Percentiles rank a stretch among this genome's conserved stretches.
Conservation (phyloP, 2,888 invertebrate species). For the Drosophila conformis region DNA sequence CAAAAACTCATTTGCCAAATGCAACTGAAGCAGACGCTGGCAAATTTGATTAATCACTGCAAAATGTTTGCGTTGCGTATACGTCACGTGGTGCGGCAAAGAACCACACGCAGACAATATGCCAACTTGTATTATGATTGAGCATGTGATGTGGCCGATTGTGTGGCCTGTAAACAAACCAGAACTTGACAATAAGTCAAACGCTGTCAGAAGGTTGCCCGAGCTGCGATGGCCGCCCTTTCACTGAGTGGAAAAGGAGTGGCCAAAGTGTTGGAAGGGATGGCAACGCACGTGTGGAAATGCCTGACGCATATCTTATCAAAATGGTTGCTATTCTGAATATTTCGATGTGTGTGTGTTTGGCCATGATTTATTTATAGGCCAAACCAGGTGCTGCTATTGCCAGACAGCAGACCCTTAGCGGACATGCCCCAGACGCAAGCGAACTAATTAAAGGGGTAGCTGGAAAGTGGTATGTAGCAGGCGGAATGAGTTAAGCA, state of each 20-base stretch:
- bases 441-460: neutral
- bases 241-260: neutral
- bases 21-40: conserved; percentile 38
- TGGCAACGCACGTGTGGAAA: conserved; percentile 25
- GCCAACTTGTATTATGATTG: conserved; percentile 61
- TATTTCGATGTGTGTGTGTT: neutral
- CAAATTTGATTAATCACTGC: conserved; percentile 51
- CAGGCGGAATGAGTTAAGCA: neutral
- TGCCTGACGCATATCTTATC: conserved; percentile 39
- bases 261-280: neutral
- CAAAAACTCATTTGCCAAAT: conserved; percentile 50
- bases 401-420: conserved; percentile 29
- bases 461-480: neutral
- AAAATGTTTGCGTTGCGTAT: conserved; percentile 22
- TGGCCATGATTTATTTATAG: conserved; percentile 76
- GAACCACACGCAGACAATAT: conserved; percentile 37
- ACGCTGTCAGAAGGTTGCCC: conserved; percentile 36
- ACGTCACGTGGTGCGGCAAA: conserved; percentile 21
- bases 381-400: conserved; percentile 53
- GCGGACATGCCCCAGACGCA: neutral
- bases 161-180: conserved; percentile 27
- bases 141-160: conserved; percentile 40
- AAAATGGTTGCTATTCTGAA: conserved; percentile 21
- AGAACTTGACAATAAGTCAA: conserved; percentile 51
- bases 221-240: neutral